A percentile compares a stretch with the other conserved stretches of the same genome.
Conservation (phyloP, 2,888 invertebrate genomes). For the Drosophila histrio region DNA sequence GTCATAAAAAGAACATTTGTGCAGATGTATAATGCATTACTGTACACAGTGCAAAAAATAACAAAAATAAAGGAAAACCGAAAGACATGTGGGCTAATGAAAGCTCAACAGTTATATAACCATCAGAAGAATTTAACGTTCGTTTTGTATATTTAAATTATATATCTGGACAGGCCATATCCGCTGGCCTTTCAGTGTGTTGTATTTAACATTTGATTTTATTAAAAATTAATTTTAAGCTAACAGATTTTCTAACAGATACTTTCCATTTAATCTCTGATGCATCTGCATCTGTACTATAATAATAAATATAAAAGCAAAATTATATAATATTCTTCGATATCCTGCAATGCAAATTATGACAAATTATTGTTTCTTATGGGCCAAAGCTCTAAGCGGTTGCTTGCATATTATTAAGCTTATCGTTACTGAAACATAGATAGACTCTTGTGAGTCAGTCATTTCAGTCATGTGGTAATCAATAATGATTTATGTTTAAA, state of each 20-base stretch:
- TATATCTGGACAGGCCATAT: too few relatives aligned
- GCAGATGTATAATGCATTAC: slow-evolving; percentile 48
- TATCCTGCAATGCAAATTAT: slow-evolving; percentile 20
- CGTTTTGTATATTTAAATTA: slow-evolving; percentile 7
- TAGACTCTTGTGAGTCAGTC: neutral
- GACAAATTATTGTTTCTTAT: slow-evolving; percentile 36
- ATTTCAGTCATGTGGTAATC: slow-evolving; percentile 23
- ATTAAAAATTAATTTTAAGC: neutral
- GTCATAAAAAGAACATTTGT: slow-evolving; percentile 73
- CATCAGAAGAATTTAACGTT: slow-evolving; percentile 19
- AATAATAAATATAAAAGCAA: neutral
- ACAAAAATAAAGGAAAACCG: neutral
- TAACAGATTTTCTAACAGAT: neutral
- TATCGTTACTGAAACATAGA: slow-evolving; percentile 5
- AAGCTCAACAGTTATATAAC: slow-evolving; percentile 28
- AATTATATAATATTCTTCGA: neutral
- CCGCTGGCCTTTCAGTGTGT: neutral
- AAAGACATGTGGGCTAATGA: slow-evolving; percentile 25
- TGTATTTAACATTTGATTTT: slow-evolving; percentile 1
- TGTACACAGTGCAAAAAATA: slow-evolving; percentile 12
- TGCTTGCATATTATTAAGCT: slow-evolving; percentile 19
- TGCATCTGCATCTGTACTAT: neutral
- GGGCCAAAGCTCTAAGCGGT: neutral
- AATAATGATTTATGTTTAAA: slow-evolving; percentile 54
- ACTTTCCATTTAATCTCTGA: too few relatives aligned